These are phyloP conservation scores for Phalacrocorax pelagicus DNA, from an alignment of 2,113 vertebrate species.

Conservation along the genomic window DNA sequence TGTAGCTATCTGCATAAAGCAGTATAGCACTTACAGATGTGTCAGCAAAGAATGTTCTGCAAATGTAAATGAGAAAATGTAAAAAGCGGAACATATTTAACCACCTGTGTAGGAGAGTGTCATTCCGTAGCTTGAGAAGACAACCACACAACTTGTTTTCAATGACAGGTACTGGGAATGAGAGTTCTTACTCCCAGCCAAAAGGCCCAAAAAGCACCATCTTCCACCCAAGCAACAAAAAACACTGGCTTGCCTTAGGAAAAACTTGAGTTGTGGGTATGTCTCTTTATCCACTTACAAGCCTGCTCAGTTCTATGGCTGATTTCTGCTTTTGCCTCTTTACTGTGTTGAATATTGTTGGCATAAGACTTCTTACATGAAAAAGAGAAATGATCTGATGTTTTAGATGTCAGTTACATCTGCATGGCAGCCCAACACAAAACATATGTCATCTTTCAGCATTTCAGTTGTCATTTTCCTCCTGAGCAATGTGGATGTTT, in stretches of 20 bases:
- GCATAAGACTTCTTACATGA: neutral
- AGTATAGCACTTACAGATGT: neutral
- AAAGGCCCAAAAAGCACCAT: neutral
- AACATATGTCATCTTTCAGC: neutral
- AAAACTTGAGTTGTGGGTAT: neutral
- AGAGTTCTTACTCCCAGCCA: neutral
- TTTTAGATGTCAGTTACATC: neutral
- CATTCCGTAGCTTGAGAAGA: neutral
- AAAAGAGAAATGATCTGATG: neutral
- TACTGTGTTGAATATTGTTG: neutral
- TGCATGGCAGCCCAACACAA: neutral
- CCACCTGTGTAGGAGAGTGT: neutral
- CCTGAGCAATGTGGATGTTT: neutral
- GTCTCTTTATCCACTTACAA: neutral
- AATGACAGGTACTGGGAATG: neutral
- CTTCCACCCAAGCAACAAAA: neutral
- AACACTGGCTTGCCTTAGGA: neutral
- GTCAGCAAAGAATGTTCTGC: neutral
- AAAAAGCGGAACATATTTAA: neutral
- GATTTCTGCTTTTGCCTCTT: neutral
- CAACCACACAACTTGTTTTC: neutral
- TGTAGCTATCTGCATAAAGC: neutral
- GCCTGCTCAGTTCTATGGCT: neutral
- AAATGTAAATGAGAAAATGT: neutral
- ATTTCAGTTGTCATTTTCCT: constrained; percentile 8